Evolutionary conservation across 2,888 invertebrate species (phyloP).

Genomic region (Leucania comma): DNA sequence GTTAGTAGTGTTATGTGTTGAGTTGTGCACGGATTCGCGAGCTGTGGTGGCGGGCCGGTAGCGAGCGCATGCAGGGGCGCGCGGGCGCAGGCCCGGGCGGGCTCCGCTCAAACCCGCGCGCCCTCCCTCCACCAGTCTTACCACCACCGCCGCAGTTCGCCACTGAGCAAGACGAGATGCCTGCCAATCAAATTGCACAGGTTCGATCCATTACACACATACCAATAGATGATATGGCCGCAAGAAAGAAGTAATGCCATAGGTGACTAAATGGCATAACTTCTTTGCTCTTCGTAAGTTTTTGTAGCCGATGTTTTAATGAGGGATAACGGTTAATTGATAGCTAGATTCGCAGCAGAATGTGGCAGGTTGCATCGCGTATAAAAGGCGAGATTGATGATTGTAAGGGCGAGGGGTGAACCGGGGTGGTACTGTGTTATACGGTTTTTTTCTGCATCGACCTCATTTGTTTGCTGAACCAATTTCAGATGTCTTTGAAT

Average conservation of each 20-base stretch:
- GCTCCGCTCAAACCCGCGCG: conserved; percentile 88
- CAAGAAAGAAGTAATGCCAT: neutral
- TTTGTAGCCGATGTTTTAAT: neutral
- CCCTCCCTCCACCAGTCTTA: conserved; percentile 86
- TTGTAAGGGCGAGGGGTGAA: conserved; percentile 21
- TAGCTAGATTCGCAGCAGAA: neutral
- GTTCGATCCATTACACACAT: conserved; percentile 66
- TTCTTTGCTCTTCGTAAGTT: neutral
- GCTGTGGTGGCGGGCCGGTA: conserved; percentile 80
- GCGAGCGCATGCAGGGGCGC: conserved; percentile 89
- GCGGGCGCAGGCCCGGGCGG: conserved; percentile 88
- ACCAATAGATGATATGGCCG: neutral
- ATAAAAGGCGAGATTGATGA: conserved; percentile 7
- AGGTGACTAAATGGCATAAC: neutral
- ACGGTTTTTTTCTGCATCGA: conserved; percentile 2
- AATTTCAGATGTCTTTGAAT: conserved; percentile 18
- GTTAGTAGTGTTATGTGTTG: conserved; percentile 66
- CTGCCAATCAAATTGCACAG: conserved; percentile 89
- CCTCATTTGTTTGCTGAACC: conserved; percentile 4
- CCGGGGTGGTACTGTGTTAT: conserved; percentile 2
- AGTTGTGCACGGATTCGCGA: conserved; percentile 60
- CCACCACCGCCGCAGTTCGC: conserved; percentile 88
- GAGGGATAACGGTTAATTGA: neutral
- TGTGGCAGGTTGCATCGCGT: neutral
- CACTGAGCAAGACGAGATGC: conserved; percentile 87